Evolutionary conservation across 2,113 vertebrate species (phyloP), one percentile per base, ranked within the genome.

Genomic region (Chionis minor): DNA sequence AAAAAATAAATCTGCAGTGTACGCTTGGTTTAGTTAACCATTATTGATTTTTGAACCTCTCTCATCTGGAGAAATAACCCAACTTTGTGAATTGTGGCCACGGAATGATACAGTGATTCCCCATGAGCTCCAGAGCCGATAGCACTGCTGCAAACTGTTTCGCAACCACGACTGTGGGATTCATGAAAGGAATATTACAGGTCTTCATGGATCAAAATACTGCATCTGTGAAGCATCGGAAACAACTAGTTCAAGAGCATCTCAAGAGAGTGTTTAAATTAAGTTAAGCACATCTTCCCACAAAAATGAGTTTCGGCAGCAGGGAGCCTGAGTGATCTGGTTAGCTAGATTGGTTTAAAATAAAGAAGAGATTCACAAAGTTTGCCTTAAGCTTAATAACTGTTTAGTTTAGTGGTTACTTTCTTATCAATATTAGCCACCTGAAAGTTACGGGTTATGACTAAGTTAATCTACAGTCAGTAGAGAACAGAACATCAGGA

Each of bases 171-270:
- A 81, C 61, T 69, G 56, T n/a, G n/a, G 54, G 17, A 89, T 85
- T 91, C 72, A 93, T 85, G 52, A 91, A 96, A 92, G 58, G 77
- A 75, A 40, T 89, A 67, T 79, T 85, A 67, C 30, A 75, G 84
- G 61, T 75, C 84, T 95, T 94, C 81, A 85, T 35, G 73, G 84
- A 94, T 95, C 87, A 92, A 91, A 95, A 91, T 28, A 54, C 40
- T 82, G 91, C 58, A 58, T 49, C 79, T 91, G 45, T 72, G 78
- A 90, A 85, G 49, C 61, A 77, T 4, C 1, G 0, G 58, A 85
- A 94, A 81, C 65, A 95, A 85, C 91, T 77, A 82, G 69, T 59
- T 94, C 69, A 74, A 84, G 35, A 72, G 49, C 33, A 73, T 72
- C 70, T 94, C 81, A 75, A 71, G 78, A 95, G 84, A 69, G 26